phyloP scores from a whole-genome alignment of 2,113 vertebrate genomes.

The Carettochelys insculpta region DNA sequence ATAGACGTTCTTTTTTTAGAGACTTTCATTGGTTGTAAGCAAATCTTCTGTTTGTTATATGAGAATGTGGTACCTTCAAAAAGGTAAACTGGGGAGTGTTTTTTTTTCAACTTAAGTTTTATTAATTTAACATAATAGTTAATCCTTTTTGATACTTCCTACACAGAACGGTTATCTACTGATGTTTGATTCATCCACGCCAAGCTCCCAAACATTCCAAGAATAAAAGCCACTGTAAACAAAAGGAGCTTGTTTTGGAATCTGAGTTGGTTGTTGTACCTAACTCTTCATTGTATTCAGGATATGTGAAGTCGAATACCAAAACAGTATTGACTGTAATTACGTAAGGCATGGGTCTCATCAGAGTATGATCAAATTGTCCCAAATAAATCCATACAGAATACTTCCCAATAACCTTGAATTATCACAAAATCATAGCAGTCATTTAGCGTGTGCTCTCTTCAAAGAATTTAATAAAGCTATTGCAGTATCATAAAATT shows the following conservation, averaged over 20 bases:
- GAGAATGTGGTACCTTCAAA: background rate
- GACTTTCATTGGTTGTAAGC: slow-evolving; percentile 4
- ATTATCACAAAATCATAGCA: fast-evolving
- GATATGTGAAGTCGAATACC: background rate
- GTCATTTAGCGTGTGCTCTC: background rate
- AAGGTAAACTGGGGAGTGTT: background rate
- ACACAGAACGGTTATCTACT: background rate
- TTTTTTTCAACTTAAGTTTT: background rate
- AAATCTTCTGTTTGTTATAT: background rate
- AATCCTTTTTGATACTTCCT: background rate
- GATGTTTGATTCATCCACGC: background rate
- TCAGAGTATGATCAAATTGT: background rate
- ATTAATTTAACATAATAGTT: background rate
- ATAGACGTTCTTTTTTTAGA: slow-evolving; percentile 17
- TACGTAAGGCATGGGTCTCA: background rate
- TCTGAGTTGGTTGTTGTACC: background rate
- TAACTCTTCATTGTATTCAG: background rate
- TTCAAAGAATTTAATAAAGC: background rate
- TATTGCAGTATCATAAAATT: background rate
- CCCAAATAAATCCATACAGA: background rate
- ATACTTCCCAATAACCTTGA: background rate
- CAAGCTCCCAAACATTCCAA: background rate
- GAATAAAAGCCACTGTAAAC: background rate
- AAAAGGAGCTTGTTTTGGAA: background rate
- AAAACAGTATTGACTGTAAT: background rate